Evolutionary conservation across 53 echinoderm and acorn worm species (phyloP), one percentile per base, ranked within the genome.

Genomic region (Zoroaster sp.): DNA sequence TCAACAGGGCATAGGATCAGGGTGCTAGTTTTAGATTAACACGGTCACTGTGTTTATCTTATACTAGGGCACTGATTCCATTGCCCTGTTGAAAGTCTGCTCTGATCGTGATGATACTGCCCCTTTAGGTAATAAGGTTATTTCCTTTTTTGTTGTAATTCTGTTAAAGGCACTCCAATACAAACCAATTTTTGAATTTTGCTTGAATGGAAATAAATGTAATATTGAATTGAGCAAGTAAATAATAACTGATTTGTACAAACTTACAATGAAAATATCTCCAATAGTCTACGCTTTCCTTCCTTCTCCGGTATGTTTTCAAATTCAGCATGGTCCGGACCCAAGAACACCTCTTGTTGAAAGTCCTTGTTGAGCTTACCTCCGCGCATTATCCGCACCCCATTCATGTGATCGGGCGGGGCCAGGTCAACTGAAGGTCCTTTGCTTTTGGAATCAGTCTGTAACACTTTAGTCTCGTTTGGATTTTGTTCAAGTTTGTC

Each of bases 281-380:
- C 96, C 75, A 88, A 91, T 33, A 99, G 88, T 78, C 80, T 83
- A 53, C 90, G 59, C 23, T 89, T 91, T 3, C 96, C 99, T 38
- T 94, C 96, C 54, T 93, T 93, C 71, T 95, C 95, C 21, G 89
- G 88, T 18, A 96, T 89, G 53, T 88, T 90, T 25, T 94, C 96
- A 90, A 99, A 96, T 39, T 96, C 94, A 30, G 94, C 94, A 44
- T 99, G 99, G 14, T 93, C 99, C 10, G 95, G 95, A 1, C 99
- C 99, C 35, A 96, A 90, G 69, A 98, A 98, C 77, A 99, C 82
- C 83, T 99, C 99, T 78, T 96, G 94, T 40, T 93, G 78, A 21
- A 93, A 93, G 30, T 96, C 99, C 40, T 91, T 96, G 51, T 99
- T 99, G 38, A 99, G 78, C 20, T 93, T 86, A 21, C 99, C 99